Conservation (phyloP, 2,888 invertebrate species). For the Apamea crenata region DNA sequence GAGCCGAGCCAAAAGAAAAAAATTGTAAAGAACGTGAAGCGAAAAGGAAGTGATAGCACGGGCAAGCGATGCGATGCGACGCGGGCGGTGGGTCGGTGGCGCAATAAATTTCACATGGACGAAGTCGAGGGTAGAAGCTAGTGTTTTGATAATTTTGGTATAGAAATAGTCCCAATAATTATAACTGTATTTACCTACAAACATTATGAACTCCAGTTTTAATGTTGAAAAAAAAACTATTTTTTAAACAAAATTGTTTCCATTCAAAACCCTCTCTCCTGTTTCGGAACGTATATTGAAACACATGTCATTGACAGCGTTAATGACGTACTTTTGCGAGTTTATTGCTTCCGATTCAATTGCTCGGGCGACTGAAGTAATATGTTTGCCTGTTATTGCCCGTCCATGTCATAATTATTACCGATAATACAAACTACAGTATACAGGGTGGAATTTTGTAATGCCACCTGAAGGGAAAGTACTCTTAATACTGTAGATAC, state of each 20-base stretch:
- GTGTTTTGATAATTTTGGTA: too few species aligned
- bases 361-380: slow-evolving; percentile 32
- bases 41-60: too few species aligned
- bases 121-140: too few species aligned
- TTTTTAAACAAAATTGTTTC: slow-evolving; percentile 14
- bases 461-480: too few species aligned
- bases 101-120: too few species aligned
- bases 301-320: slow-evolving; percentile 27
- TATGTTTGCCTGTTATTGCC: slow-evolving; percentile 31
- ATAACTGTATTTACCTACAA: not conserved
- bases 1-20: too few species aligned
- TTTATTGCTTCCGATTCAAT: slow-evolving; percentile 60
- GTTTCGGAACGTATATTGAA: slow-evolving; percentile 22
- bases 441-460: too few species aligned
- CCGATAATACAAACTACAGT: not conserved
- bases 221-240: not conserved
- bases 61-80: too few species aligned
- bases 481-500: too few species aligned
- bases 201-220: not conserved
- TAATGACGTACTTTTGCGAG: slow-evolving; percentile 50
- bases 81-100: too few species aligned
- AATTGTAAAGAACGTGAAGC: too few species aligned
- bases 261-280: slow-evolving; percentile 10
- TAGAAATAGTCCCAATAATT: too few species aligned
- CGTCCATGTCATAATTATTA: not conserved